Evolutionary conservation across 1,140 invertebrate species (phyloP).

Genomic region (Drosophila tropicalis): DNA sequence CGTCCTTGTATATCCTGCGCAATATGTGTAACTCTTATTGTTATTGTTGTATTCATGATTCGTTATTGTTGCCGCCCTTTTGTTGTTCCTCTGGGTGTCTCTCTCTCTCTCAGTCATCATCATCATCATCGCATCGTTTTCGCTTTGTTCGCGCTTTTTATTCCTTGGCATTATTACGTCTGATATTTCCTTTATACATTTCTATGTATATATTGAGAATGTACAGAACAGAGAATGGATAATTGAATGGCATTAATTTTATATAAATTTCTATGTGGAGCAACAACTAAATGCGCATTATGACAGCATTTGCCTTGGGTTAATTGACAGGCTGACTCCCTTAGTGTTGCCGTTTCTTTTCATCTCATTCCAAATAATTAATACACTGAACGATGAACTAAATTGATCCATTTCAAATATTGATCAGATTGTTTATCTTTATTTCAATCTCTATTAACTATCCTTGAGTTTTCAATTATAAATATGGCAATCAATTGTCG

Average conservation of each 20-base stretch:
- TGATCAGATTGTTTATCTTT: neutral
- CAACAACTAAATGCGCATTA: constrained; percentile 73
- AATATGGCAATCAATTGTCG: no score
- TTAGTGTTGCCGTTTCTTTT: neutral
- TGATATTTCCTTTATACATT: constrained; percentile 57
- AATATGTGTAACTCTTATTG: constrained; percentile 56
- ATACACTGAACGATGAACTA: constrained; percentile 16
- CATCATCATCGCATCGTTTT: constrained; percentile 51
- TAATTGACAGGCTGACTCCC: constrained; percentile 57
- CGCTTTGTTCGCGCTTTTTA: constrained; percentile 61
- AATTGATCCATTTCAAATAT: neutral
- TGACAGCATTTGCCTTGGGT: constrained; percentile 65
- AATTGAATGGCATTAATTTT: constrained; percentile 59
- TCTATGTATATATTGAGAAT: neutral
- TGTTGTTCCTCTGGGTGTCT: constrained; percentile 44
- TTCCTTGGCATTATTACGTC: constrained; percentile 65
- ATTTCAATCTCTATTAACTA: neutral
- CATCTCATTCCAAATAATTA: neutral
- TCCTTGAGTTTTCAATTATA: no score
- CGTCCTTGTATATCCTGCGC: constrained; percentile 67
- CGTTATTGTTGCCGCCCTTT: constrained; percentile 60
- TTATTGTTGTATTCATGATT: constrained; percentile 49
- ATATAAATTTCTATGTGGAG: constrained; percentile 54
- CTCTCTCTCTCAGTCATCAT: constrained; percentile 40
- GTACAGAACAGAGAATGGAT: constrained; percentile 15